Conservation (phyloP, 1,140 invertebrate genomes). For the Rhagoletis pomonella region DNA sequence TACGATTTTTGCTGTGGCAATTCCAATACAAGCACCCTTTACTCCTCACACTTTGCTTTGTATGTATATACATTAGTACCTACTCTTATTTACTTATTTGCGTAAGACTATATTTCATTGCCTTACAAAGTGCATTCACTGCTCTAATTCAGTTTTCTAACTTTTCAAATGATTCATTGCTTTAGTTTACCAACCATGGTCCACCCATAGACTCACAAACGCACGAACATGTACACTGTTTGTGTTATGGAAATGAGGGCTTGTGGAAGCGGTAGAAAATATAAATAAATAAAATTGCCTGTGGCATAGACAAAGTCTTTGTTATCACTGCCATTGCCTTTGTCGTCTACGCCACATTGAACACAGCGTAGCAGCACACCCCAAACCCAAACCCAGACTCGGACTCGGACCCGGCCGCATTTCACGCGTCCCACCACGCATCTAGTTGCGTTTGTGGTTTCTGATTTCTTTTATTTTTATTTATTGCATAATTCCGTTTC, state of each 20-base stretch:
- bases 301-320: not conserved
- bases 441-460: slow-evolving; percentile 17
- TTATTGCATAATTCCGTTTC: not conserved
- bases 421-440: slow-evolving; percentile 11
- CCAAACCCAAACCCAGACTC: not conserved
- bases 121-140: slow-evolving; percentile 4
- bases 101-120: not conserved
- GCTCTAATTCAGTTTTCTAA: slow-evolving; percentile 38
- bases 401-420: not conserved
- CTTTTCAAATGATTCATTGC: not conserved
- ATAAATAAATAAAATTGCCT: not conserved
- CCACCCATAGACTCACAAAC: not conserved
- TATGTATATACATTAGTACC: not conserved
- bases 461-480: not conserved
- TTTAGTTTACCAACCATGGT: not conserved
- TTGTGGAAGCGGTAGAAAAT: not conserved
- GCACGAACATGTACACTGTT: not conserved
- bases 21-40: too few species aligned
- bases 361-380: not conserved
- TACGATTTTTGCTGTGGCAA: too few species aligned
- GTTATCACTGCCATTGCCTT: slow-evolving; percentile 27
- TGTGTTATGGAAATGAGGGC: not conserved
- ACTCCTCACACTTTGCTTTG: too few species aligned
- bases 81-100: too few species aligned
- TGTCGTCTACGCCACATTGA: slow-evolving; percentile 5